Evolutionary conservation across 2,113 vertebrate species (phyloP).

Genomic region (Gambusia affinis): DNA sequence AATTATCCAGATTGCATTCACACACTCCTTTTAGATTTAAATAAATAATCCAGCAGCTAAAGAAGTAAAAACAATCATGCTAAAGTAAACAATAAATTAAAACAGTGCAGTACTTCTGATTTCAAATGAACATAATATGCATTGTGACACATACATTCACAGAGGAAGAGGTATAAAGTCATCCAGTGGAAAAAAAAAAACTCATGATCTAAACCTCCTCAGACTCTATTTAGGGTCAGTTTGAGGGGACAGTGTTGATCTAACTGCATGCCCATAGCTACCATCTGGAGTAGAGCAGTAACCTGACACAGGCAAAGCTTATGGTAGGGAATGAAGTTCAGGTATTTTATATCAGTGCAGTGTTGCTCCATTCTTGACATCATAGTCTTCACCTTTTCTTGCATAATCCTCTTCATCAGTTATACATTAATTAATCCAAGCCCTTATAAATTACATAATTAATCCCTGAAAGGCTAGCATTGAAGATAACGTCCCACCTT

Average conservation of each 20-base stretch:
- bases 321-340: conserved; percentile 49
- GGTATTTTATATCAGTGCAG: conserved; percentile 60
- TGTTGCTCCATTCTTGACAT: conserved; percentile 27
- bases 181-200: conserved; percentile 46
- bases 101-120: conserved; percentile 41
- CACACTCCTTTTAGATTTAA: conserved; percentile 19
- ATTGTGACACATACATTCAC: conserved; percentile 53
- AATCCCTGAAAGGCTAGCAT: conserved; percentile 61
- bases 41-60: conserved; percentile 27
- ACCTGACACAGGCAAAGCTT: conserved; percentile 23
- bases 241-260: conserved; percentile 4
- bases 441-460: conserved; percentile 53
- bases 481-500: conserved; percentile 25
- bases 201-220: conserved; percentile 44
- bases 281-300: conserved; percentile 13
- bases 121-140: conserved; percentile 67
- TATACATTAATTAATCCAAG: conserved; percentile 35
- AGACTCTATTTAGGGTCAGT: conserved; percentile 35
- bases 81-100: conserved; percentile 45
- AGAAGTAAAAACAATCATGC: conserved; percentile 54
- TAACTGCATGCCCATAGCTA: conserved; percentile 1
- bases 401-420: conserved; percentile 34
- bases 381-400: conserved; percentile 32
- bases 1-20: conserved; percentile 13
- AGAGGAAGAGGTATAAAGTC: conserved; percentile 49